Base-by-base conservation (phyloP, 1,140 invertebrate genomes). In the Drosophila kanapiae region DNA sequence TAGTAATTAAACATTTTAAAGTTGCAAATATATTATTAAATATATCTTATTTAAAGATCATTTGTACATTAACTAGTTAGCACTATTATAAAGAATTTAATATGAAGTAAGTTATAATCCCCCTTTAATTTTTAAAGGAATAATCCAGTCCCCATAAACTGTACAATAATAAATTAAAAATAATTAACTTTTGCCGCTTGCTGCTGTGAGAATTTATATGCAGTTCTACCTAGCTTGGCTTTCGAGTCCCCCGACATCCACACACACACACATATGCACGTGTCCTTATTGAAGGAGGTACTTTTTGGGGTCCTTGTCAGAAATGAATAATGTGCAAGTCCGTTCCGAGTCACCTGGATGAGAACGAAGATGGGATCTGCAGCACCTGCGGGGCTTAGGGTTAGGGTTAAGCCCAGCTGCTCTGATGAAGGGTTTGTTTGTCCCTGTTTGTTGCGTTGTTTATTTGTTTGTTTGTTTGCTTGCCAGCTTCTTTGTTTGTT, bases 291-390 rank as follows among this genome's bases (percentile, higher is more conserved):
- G 51, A 35, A 23, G 51, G 7, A 23, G 33, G 33, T 23, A 27
- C 33, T n/a, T 38, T 54, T 56, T 56, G 35, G 53, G 53, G 53
- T 56, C 35, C 53, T 56, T 62, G 63, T 67, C 63, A 47, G 42
- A 47, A 37, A 47, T 67, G 63, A 67, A 67, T 61, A 61, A 67
- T 67, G 63, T 61, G 57, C 42, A 59, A 61, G 62, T 47, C 31
- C 38, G 29, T 6, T 9, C 13, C 49, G 37, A 63, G 51, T 54
- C 38, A 54, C 29, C 40, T 43, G 53, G 37, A n/a, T 6, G 23
- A 29, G 27, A 3, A 9, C 14, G 14, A 4, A 40, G n/a, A 38
- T 16, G 38, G 57, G 5, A 31, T 13, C 38, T 45, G 56, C 56
- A 43, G 43, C 38, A 42, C 54, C 54, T 42, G 35, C 38, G 38